Conservation (phyloP, 2,113 vertebrate species). For the Heterotis niloticus region DNA sequence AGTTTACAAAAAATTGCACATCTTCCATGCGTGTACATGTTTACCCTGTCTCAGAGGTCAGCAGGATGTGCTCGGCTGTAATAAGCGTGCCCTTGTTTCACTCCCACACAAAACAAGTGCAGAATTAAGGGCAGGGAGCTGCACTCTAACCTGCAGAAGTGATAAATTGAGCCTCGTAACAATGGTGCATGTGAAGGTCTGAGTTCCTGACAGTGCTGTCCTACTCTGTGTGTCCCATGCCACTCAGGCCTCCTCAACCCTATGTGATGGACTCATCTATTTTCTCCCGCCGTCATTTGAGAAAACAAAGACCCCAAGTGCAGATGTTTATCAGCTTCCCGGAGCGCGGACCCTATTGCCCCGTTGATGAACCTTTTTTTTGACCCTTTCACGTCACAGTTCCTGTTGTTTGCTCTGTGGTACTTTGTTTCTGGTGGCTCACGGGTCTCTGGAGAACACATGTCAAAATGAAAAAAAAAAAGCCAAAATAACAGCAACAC, state of each 20-base stretch:
- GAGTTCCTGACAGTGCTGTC: slow-evolving; percentile 72
- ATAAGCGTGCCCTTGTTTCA: slow-evolving; percentile 70
- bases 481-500: no score
- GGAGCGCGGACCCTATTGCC: slow-evolving; percentile 61
- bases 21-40: no score
- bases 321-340: slow-evolving; percentile 70
- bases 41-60: no score
- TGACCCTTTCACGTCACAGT: neutral
- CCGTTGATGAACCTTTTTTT: slow-evolving; percentile 18
- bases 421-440: neutral
- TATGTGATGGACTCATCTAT: slow-evolving; percentile 60
- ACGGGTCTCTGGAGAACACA: no score
- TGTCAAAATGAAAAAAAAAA: no score
- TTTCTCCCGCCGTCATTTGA: slow-evolving; percentile 68
- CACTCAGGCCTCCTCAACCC: slow-evolving; percentile 58
- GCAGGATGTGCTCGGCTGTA: slow-evolving; percentile 36
- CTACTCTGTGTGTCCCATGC: slow-evolving; percentile 54
- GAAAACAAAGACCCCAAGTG: slow-evolving; percentile 68
- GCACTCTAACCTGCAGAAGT: slow-evolving; percentile 76
- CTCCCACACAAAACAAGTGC: slow-evolving; percentile 65
- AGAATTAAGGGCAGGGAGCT: slow-evolving; percentile 70
- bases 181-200: slow-evolving; percentile 85
- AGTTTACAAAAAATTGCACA: no score
- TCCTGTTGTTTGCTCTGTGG: neutral
- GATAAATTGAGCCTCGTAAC: slow-evolving; percentile 94